These are phyloP conservation scores for Zoanthus sociatus DNA, from an alignment of 92 coral and sea anemone genomes.

Conservation along the genomic window DNA sequence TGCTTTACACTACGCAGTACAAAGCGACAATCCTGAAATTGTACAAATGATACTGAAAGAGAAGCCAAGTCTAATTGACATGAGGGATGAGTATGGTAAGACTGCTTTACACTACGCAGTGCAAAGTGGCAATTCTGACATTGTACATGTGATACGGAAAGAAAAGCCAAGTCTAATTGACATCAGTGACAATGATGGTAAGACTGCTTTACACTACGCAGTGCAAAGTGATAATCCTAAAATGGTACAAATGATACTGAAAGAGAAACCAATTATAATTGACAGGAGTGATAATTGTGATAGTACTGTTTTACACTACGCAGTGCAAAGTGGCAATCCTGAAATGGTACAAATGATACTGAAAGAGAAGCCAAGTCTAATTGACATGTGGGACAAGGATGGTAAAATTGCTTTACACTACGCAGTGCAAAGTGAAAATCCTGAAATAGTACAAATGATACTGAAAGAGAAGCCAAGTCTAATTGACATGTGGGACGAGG, in stretches of 20 bases:
- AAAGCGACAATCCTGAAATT: too few relatives aligned
- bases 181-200: not conserved
- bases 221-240: not conserved
- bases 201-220: slow-evolving; percentile 1
- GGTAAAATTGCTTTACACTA: too few relatives aligned
- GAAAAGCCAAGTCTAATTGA: too few relatives aligned
- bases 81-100: too few relatives aligned
- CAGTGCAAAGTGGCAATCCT: too few relatives aligned
- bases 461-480: not conserved
- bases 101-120: too few relatives aligned
- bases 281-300: not conserved
- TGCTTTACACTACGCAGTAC: too few relatives aligned
- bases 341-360: not conserved
- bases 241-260: not conserved
- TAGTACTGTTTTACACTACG: not conserved
- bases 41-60: too few relatives aligned
- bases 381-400: not conserved
- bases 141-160: too few relatives aligned
- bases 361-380: not conserved
- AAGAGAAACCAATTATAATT: not conserved
- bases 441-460: not conserved
- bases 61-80: too few relatives aligned
- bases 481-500: not conserved
- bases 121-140: too few relatives aligned
- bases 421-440: too few relatives aligned